A percentile compares a stretch with the other conserved stretches of the same genome.
Conservation (phyloP, 2,797 vertebrate genomes). For the Peromyscus melanophrys region DNA sequence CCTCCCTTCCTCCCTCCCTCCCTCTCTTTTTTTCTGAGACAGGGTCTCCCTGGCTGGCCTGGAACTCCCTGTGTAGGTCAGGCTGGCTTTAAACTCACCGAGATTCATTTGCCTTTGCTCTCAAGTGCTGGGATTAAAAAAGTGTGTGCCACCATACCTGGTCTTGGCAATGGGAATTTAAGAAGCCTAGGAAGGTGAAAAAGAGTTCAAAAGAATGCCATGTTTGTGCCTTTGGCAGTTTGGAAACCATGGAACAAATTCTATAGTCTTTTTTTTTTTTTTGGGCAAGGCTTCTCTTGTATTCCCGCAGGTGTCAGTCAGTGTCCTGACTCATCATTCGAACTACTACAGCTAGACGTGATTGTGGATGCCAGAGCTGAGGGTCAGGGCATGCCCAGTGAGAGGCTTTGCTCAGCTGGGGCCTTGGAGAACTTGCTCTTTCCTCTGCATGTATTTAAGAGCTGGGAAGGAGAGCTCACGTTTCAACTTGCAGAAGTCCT, state of each 20-base stretch:
- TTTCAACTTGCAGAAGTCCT: neutral
- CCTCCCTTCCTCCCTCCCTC: too few relatives aligned
- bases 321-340: neutral
- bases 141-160: neutral
- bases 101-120: neutral
- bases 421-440: neutral
- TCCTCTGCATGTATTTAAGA: neutral
- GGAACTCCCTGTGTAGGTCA: neutral
- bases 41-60: neutral
- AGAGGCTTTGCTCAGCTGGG: neutral
- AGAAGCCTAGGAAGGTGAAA: neutral
- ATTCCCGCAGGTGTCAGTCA: fast-evolving
- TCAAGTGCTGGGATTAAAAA: neutral
- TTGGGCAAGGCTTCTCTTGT: fast-evolving
- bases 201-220: neutral
- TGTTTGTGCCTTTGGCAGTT: neutral
- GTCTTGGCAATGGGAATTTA: neutral
- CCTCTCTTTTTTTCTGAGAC: neutral
- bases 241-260: neutral
- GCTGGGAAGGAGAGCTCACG: neutral
- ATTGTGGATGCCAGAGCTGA: neutral
- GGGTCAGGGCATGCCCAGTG: neutral
- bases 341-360: neutral
- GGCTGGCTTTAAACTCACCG: neutral
- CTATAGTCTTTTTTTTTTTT: too few relatives aligned